Evolutionary conservation across 1,140 invertebrate species (phyloP), one percentile per base, ranked within the genome.

Genomic region (Drosophila busckii): DNA sequence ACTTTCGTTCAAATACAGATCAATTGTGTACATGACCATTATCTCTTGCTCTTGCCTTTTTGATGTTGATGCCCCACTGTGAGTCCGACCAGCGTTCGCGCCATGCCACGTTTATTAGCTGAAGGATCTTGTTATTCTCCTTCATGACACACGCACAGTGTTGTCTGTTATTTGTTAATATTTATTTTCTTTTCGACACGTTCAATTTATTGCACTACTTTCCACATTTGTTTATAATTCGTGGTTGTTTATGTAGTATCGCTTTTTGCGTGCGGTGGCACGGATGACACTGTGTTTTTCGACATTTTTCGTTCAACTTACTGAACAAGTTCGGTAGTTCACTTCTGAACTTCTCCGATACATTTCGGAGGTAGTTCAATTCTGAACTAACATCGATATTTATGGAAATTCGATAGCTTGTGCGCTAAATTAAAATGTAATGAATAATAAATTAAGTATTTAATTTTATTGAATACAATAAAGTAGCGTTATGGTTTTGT

Each of bases 21-120:
- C 10, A 37, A 9, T 59, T 31, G 42, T 38, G 5, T 48, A 49
- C 20, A 37, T 32, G 15, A 12, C 20, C 37, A 26, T 44, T 35
- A 16, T 9, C 15, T 10, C 22, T 52, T 23, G 5, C 3, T 15
- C 85, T 88, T 84, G 92, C 94, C 13, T 94, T 94, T 90, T 98
- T 97, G 19, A 98, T 95, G 84, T 97, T 95, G 53, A 97, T 97
- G 17, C 96, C 96, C 96, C 96, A 98, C 88, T 97, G 94, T 16
- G 97, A 91, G 89, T 98, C 96, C 6, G 93, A 94, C 96, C 96
- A 98, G 42, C 96, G 89, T 89, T 98, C 96, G 70, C 95, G 90
- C 96, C 96, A 98, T 28, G 96, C 97, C 88, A 82, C 70, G 37
- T 82, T 83, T 32, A 82, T 82, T 10, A 82, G 70, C 46, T 83